These are phyloP conservation scores for Sinocyclocheilus maitianheensis DNA, from an alignment of 2,113 vertebrate genomes.

Conservation along the genomic window DNA sequence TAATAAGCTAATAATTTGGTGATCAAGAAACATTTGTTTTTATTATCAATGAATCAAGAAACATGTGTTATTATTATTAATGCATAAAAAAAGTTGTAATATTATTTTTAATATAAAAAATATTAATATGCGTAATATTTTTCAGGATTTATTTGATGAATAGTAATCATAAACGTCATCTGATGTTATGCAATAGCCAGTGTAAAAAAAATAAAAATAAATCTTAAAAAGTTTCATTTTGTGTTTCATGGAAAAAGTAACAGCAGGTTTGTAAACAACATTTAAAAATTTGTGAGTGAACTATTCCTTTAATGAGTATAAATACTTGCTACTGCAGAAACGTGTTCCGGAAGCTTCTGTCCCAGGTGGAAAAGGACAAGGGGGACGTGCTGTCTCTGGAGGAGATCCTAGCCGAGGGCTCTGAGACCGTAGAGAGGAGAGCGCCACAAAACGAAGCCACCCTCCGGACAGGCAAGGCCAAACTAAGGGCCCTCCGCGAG, in stretches of 20 bases:
- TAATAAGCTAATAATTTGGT: background rate
- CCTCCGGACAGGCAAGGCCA: constrained; percentile 80
- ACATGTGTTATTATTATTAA: background rate
- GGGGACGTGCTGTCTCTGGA: constrained; percentile 80
- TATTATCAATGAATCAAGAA: background rate
- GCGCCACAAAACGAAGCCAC: constrained; percentile 64
- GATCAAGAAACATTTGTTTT: background rate
- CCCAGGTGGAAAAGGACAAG: constrained; percentile 78
- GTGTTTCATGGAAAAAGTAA: background rate
- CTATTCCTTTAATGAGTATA: background rate
- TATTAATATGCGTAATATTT: too few species aligned
- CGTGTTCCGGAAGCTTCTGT: constrained; percentile 79
- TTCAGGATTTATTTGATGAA: too few species aligned
- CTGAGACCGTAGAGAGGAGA: constrained; percentile 66
- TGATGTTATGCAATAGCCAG: too few species aligned
- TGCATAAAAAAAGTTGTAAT: background rate
- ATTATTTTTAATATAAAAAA: too few species aligned
- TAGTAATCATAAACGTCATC: too few species aligned
- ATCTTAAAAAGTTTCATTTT: background rate
- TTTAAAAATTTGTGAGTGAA: too few species aligned
- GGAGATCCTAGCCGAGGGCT: constrained; percentile 81
- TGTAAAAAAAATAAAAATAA: too few species aligned
- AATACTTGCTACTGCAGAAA: constrained; percentile 65
- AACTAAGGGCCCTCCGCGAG: constrained; percentile 80
- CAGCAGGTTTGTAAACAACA: too few species aligned